These are phyloP conservation scores for Threskiornis aethiopicus DNA, from an alignment of 2,797 vertebrate genomes.

Conservation along the genomic window DNA sequence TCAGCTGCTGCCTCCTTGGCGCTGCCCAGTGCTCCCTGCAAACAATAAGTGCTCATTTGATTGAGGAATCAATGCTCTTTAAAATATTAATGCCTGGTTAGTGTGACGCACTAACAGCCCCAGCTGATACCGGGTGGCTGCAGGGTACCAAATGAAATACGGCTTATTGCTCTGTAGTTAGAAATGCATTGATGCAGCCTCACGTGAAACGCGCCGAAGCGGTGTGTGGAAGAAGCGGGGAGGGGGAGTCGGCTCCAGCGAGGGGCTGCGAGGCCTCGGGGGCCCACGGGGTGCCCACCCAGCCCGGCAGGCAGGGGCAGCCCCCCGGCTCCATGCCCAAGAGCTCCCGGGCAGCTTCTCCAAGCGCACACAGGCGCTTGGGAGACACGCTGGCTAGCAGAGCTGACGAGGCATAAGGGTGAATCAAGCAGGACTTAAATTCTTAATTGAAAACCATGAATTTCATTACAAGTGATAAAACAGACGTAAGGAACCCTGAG, in stretches of 20 bases:
- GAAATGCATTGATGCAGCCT: accelerated
- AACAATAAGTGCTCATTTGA: background rate
- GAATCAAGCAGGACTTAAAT: background rate
- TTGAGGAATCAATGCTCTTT: background rate
- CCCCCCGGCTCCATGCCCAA: accelerated
- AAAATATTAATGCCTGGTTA: background rate
- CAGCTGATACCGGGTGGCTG: background rate
- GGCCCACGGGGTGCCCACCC: background rate
- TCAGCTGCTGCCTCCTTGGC: background rate
- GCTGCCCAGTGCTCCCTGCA: background rate
- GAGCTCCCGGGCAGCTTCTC: background rate
- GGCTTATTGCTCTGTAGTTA: accelerated
- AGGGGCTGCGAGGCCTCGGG: background rate
- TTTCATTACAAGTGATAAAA: background rate
- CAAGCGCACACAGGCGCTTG: accelerated
- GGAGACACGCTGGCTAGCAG: background rate
- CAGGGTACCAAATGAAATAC: accelerated
- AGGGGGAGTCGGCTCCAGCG: accelerated
- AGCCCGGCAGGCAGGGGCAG: background rate
- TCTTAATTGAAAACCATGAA: background rate
- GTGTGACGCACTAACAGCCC: background rate
- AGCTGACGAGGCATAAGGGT: background rate
- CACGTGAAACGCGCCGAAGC: accelerated
- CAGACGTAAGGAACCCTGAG: background rate
- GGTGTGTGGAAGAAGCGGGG: accelerated